Evolutionary conservation across 2,113 vertebrate species (phyloP), one percentile per base, ranked within the genome.

Genomic region (Malurus elegans): DNA sequence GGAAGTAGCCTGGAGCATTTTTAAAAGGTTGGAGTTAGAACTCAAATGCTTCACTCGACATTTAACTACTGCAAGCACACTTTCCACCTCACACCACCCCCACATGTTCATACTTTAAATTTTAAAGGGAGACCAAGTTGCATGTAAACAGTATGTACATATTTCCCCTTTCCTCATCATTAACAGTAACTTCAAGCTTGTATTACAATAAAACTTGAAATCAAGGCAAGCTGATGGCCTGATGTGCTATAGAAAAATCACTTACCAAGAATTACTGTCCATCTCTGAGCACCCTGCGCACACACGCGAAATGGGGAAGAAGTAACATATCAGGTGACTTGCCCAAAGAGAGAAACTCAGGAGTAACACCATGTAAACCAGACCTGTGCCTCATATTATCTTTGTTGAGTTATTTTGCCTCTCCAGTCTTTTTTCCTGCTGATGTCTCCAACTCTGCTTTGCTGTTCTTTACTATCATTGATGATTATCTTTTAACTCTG

Each of bases 371-470:
- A 19, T 3, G 6, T 25, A 79, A 32, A 48, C 40, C 23, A 93
- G 34, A 44, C 19, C 38, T 26, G 53, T 62, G 15, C 26, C 53
- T 79, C 44, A 25, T 26, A 24, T 12, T 31, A 21, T 60, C 51
- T 51, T 36, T 10, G 1, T 18, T 88, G 50, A 71, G 29, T 23
- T 66, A 32, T 58, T 86, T 85, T 53, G 64, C 18, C 19, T 50
- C 40, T 82, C 20, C 34, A 79, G 18, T 1, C 13, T 67, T 44
- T 36, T 60, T 44, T 16, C 7, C 13, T 1, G 1, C 18, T 36
- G 4, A 40, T 0, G 0, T 38, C 3, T 10, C 6, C 24, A 79
- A 8, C 16, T 31, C 34, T 6, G 7, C 24, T 47, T 76, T 26
- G 24, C 24, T 56, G 54, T 70, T 26, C 58, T 72, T 60, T 47